phyloP scores from a whole-genome alignment of 2,888 invertebrate genomes.

The Leptinotarsa juncta region DNA sequence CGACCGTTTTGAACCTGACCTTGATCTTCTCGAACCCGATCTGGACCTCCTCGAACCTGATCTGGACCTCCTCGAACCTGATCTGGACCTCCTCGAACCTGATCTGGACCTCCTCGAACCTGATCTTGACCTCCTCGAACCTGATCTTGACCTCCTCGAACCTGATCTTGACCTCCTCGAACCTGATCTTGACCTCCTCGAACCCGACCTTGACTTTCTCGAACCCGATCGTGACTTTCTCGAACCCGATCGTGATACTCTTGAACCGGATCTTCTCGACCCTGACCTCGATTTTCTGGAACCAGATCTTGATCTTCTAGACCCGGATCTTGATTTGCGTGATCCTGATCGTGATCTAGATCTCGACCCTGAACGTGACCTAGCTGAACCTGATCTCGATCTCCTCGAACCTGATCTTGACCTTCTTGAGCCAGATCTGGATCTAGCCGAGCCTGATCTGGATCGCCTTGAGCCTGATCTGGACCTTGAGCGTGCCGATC shows the following conservation, averaged over 20 bases:
- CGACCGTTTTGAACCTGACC: constrained; percentile 55
- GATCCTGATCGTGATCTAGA: constrained; percentile 59
- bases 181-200: constrained; percentile 43
- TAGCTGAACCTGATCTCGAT: constrained; percentile 56
- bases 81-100: constrained; percentile 48
- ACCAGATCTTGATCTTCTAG: constrained; percentile 57
- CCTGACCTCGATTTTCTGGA: constrained; percentile 43
- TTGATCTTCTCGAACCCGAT: constrained; percentile 43
- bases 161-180: constrained; percentile 54
- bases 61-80: constrained; percentile 31
- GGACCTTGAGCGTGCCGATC: constrained; percentile 56
- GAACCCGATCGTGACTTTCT: constrained; percentile 40
- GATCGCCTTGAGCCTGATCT: constrained; percentile 51
- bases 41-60: constrained; percentile 55
- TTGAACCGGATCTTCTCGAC: constrained; percentile 41
- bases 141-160: constrained; percentile 51
- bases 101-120: constrained; percentile 52
- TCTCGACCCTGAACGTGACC: constrained; percentile 52
- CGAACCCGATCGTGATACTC: constrained; percentile 55
- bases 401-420: constrained; percentile 51
- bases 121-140: constrained; percentile 52
- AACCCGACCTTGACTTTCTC: constrained; percentile 41
- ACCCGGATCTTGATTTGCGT: constrained; percentile 50
- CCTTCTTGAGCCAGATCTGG: constrained; percentile 49
- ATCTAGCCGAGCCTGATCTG: constrained; percentile 55